Evolutionary conservation across 2,797 vertebrate species (phyloP), one percentile per base, ranked within the genome.

Genomic region (Arnoldichthys spilopterus): DNA sequence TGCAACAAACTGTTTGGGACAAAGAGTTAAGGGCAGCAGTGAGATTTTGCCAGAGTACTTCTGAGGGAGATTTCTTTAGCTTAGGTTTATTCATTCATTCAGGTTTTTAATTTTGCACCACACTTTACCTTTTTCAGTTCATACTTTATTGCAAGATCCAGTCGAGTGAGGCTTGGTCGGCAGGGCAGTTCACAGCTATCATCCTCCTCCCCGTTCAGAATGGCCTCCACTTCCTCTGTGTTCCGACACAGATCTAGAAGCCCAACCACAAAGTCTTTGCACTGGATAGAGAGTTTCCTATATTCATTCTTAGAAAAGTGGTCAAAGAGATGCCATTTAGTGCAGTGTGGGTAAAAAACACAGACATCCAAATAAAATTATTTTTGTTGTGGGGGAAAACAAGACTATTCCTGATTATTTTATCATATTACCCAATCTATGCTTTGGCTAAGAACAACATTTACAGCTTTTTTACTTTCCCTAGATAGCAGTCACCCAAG

Each of bases 81-180:
- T 7, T 28, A n/a, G 9, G 1, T 11, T 74, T 69, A 61, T 4
- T 7, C 15, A 16, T 43, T 5, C n/a, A 13, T 20, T 20, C 5
- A 59, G 62, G 18, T 20, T 32, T 59, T 43, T 24, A 56, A 30
- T 56, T 26, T 64, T 11, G 26, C 43, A 45, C 2, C 18, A 20
- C 37, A 2, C 24, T 94, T 93, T 89, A 99, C 98, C 94, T 98
- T 99, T 93, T 99, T 99, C 1, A 99, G 94, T 83, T 99, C 98
- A 1, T 98, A 99, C 84, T 98, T 99, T 89, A 99, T 99, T 86
- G 98, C 98, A 0, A 99, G 93, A 90, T 99, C 98, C 88, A 99
- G 93, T 8, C 96, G 94, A 47, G 95, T 95, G 81, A 99, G 95
- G 71, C 95, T 96, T 18, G 96, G 96, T 7, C 96, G 96, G 4